phyloP scores from a whole-genome alignment of 2,113 vertebrate species.

The Carlito syrichta region DNA sequence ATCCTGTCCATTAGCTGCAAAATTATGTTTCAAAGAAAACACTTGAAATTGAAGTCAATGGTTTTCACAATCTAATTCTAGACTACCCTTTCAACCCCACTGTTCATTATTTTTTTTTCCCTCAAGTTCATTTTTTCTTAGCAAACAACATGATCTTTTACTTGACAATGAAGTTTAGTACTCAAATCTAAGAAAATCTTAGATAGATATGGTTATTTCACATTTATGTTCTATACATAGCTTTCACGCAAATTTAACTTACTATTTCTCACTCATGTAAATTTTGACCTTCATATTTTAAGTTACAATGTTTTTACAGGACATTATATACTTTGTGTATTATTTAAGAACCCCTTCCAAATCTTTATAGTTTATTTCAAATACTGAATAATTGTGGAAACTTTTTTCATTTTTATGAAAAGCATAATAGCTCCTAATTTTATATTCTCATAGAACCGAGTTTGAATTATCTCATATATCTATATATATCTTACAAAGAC shows the following conservation, averaged over 20 bases:
- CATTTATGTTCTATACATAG: background rate
- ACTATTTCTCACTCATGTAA: background rate
- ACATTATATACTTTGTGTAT: background rate
- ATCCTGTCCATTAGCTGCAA: background rate
- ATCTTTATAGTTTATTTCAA: background rate
- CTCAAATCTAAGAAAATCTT: background rate
- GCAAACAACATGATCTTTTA: background rate
- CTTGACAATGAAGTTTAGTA: background rate
- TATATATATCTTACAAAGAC: background rate
- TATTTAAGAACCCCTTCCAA: background rate
- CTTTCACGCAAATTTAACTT: background rate
- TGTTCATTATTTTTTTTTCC: background rate
- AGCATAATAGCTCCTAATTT: background rate
- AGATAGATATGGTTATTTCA: background rate
- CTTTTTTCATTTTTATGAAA: background rate
- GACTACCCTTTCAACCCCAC: background rate
- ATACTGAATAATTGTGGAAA: background rate
- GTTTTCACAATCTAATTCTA: background rate
- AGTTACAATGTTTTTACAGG: background rate
- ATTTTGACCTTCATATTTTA: background rate
- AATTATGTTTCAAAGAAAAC: background rate
- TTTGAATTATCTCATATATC: background rate
- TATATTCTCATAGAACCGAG: background rate
- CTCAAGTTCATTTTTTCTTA: background rate
- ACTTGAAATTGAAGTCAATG: background rate